phyloP scores from a whole-genome alignment of 1,140 invertebrate species.

The Zophobas atratus region DNA sequence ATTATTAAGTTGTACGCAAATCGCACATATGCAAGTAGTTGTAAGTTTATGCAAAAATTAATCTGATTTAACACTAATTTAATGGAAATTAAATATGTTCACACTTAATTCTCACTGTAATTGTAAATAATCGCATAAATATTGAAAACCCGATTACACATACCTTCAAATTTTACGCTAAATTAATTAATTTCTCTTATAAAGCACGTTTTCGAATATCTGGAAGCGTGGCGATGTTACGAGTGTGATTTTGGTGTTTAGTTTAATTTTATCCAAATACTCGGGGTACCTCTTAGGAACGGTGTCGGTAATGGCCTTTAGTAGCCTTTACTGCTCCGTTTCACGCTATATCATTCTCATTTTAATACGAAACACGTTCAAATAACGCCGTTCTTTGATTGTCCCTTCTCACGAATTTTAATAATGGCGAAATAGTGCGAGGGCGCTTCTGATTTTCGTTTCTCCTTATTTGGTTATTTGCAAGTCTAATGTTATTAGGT shows the following conservation, averaged over 20 bases:
- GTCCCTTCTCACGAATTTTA: constrained; percentile 32
- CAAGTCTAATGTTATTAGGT: constrained; percentile 27
- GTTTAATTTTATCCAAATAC: constrained; percentile 9
- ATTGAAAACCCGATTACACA: no score
- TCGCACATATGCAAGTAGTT: no score
- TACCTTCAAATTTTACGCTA: no score
- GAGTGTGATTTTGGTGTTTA: background rate
- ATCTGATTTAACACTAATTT: no score
- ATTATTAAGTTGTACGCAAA: no score
- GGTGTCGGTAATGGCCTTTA: constrained; percentile 21
- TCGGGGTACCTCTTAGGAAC: constrained; percentile 1
- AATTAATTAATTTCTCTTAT: no score
- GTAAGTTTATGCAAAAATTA: no score
- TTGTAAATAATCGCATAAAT: no score
- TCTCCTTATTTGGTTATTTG: background rate
- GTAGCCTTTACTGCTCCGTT: constrained; percentile 23
- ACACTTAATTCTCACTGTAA: no score
- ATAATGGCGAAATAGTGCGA: background rate
- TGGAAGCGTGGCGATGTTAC: no score
- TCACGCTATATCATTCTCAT: constrained; percentile 37
- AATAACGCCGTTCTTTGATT: constrained; percentile 15
- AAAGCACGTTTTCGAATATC: no score
- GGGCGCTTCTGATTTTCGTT: constrained; percentile 1
- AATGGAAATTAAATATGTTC: no score
- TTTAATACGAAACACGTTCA: constrained; percentile 39